Evolutionary conservation across 2,113 vertebrate species (phyloP), one percentile per base, ranked within the genome.

Genomic region (Argyrosomus japonicus): DNA sequence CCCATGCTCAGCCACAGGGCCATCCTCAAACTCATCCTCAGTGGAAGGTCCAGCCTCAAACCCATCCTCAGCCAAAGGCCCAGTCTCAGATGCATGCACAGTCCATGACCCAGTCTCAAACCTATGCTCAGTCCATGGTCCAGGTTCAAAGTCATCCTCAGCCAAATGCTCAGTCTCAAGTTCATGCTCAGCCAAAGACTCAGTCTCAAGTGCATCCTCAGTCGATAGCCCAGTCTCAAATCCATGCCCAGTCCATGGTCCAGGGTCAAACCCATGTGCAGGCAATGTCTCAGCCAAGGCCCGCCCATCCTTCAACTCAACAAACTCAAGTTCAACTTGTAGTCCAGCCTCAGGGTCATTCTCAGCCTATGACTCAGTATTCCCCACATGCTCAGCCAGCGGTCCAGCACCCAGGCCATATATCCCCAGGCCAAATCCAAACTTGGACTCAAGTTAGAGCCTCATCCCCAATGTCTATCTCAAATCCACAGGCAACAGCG

Each of bases 391-490:
- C 58, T 62, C 87, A 90, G 5, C 0, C 78, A 56, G 61, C 21
- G 4, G 56, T 68, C n/a, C 88, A 85, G 21, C 77, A 74, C 14
- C 84, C 69, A 32, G 70, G 63, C 9, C 85, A 89, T 48, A 47
- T 60, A 47, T 23, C 82, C 10, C 91, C 79, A 62, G 57, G 29
- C 17, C 90, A 90, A 15, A 12, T 79, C 27, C 91, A 86, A 54
- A 21, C 71, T 50, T 93, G 93, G 94, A 63, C 79, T 70, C 82
- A 84, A 67, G 77, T 91, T 17, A 84, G 84, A 81, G 63, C 78
- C 23, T 58, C 82, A 64, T 87, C 91, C 12, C 88, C 83, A 68
- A 36, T 85, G 75, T 51, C 84, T 50, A 3, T 76, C 23, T 87
- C 78, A 13, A 76, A 79, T 53, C 81, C 86, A 5, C 90, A 89